Evolutionary conservation across 2,797 vertebrate genomes (phyloP).

Genomic region (Platalea minor): DNA sequence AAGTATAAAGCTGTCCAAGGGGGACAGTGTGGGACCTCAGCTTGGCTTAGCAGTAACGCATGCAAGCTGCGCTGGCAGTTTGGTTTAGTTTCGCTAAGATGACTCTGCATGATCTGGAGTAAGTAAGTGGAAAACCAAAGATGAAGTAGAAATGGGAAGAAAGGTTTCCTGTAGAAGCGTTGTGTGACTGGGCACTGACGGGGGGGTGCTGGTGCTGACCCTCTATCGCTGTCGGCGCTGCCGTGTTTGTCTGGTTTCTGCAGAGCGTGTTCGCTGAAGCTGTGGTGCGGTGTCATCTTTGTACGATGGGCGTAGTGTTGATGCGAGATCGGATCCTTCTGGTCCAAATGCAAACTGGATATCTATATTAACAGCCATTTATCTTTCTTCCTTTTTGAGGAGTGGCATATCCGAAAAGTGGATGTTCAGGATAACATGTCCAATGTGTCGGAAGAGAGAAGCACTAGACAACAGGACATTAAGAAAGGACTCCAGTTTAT

Average conservation of each 20-base stretch:
- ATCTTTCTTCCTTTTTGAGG: constrained; percentile 72
- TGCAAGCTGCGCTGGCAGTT: neutral
- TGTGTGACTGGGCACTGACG: neutral
- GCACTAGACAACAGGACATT: constrained; percentile 90
- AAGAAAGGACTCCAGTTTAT: constrained; percentile 95
- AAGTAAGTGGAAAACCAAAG: neutral
- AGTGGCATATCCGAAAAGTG: constrained; percentile 68
- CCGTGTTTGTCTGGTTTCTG: neutral
- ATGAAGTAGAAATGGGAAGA: neutral
- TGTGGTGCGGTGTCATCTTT: neutral
- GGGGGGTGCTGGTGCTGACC: neutral
- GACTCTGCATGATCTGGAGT: neutral
- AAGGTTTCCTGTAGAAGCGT: neutral
- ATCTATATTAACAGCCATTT: neutral
- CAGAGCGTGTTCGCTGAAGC: neutral
- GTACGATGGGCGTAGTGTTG: neutral
- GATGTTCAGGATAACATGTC: constrained; percentile 87
- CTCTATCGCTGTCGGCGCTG: fast-evolving
- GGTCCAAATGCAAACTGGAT: neutral
- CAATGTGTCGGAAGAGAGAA: constrained; percentile 85
- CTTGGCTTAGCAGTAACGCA: neutral
- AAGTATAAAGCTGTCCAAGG: neutral
- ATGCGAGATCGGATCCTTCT: neutral
- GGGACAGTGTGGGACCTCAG: neutral
- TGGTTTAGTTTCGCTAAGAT: neutral